These are phyloP conservation scores for Echiichthys vipera DNA, from an alignment of 2,797 vertebrate species.

Conservation along the genomic window DNA sequence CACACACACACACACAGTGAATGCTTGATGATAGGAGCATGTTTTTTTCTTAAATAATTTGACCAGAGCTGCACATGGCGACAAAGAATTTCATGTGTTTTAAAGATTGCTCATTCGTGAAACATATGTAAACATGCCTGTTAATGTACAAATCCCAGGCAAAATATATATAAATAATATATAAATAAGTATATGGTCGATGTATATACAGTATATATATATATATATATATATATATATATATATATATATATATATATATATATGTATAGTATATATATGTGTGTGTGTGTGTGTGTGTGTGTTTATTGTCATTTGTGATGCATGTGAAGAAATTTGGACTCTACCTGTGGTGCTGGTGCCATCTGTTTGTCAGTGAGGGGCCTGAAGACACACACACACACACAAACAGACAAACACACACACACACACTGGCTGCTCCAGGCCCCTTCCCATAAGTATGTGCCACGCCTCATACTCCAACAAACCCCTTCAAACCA, in stretches of 20 bases:
- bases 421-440: conserved; percentile 36
- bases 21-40: neutral
- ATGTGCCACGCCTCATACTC: conserved; percentile 23
- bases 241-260: no score
- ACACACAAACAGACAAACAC: conserved; percentile 27
- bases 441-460: conserved; percentile 47
- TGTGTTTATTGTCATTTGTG: conserved; percentile 45
- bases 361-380: conserved; percentile 78
- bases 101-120: neutral
- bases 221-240: neutral
- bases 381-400: conserved; percentile 58
- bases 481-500: conserved; percentile 19
- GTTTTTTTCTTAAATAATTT: neutral
- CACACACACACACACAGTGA: neutral
- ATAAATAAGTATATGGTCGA: neutral
- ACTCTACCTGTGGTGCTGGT: conserved; percentile 66
- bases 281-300: conserved; percentile 11
- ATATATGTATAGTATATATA: neutral
- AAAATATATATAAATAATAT: neutral
- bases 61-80: neutral
- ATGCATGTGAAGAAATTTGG: conserved; percentile 66
- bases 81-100: neutral
- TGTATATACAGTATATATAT: neutral
- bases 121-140: neutral
- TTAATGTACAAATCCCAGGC: neutral